These are phyloP conservation scores for Patella depressa DNA, from an alignment of 2,888 invertebrate species.

Conservation along the genomic window DNA sequence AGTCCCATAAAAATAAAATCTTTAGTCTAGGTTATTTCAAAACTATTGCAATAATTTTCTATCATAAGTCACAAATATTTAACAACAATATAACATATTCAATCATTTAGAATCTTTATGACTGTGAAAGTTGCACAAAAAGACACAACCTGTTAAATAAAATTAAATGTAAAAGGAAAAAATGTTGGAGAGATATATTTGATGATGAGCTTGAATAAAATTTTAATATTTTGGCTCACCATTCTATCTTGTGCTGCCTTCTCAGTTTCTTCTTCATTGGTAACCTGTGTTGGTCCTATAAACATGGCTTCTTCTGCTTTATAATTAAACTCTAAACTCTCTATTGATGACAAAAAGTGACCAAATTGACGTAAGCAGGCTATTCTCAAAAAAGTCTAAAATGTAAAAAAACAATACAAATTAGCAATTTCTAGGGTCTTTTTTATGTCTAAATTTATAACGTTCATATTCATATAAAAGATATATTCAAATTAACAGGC, in stretches of 20 bases:
- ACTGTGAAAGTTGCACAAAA: too few species aligned
- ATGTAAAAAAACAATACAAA: conserved; percentile 26
- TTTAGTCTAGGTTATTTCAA: too few species aligned
- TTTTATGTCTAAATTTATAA: neutral
- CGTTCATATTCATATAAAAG: neutral
- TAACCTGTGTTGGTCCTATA: conserved; percentile 59
- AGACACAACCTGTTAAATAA: too few species aligned
- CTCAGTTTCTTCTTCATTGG: conserved; percentile 46
- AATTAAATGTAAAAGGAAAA: too few species aligned
- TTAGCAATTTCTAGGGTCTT: neutral
- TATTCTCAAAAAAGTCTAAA: conserved; percentile 79
- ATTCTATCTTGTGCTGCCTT: conserved; percentile 62
- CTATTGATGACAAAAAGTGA: conserved; percentile 77
- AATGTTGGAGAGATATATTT: too few species aligned
- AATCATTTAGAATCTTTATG: too few species aligned
- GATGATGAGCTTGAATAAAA: too few species aligned
- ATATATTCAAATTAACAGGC: neutral
- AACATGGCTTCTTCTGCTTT: conserved; percentile 72
- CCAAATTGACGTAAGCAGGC: conserved; percentile 87
- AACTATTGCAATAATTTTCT: too few species aligned
- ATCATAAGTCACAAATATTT: too few species aligned
- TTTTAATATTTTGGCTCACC: conserved; percentile 43
- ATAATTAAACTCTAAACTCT: conserved; percentile 80
- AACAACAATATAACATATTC: too few species aligned
- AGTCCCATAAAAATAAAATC: too few species aligned